phyloP scores from a whole-genome alignment of 92 coral and sea anemone genomes.

The Epizoanthus rinbou region DNA sequence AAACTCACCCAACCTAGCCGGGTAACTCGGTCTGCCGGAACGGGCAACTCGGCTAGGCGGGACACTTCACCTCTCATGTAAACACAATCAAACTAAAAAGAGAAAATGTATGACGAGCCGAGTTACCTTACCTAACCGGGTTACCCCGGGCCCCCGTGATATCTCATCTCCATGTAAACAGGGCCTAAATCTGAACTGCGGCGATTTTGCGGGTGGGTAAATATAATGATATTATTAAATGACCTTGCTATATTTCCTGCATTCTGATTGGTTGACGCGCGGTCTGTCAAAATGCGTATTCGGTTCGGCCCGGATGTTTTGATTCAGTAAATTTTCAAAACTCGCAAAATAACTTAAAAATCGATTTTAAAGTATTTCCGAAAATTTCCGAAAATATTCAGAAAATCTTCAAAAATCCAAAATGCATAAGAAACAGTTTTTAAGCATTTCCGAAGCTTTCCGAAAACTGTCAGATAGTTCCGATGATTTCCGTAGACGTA shows the following conservation, averaged over 20 bases:
- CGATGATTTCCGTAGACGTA: slow-evolving; percentile 21
- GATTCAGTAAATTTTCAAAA: slow-evolving; percentile 13
- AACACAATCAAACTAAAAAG: too few relatives aligned
- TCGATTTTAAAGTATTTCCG: not conserved
- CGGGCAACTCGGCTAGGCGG: too few relatives aligned
- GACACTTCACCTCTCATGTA: too few relatives aligned
- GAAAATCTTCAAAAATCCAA: slow-evolving; percentile 7
- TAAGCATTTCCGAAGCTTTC: slow-evolving; percentile 20
- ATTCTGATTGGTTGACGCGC: slow-evolving; percentile 9
- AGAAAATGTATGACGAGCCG: too few relatives aligned
- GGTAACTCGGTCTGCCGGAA: too few relatives aligned
- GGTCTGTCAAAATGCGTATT: slow-evolving; percentile 6
- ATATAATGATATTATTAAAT: not conserved
- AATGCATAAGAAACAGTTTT: slow-evolving; percentile 11
- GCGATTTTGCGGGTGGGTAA: slow-evolving; percentile 18
- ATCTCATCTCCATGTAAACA: too few relatives aligned
- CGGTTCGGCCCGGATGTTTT: slow-evolving; percentile 19
- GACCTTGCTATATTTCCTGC: slow-evolving; percentile 13
- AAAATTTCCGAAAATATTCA: not conserved
- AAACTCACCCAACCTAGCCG: too few relatives aligned
- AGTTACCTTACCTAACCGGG: too few relatives aligned
- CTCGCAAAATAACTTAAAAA: slow-evolving; percentile 14
- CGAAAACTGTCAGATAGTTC: slow-evolving; percentile 13
- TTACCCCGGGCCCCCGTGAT: too few relatives aligned
- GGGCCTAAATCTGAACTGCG: not conserved